Evolutionary conservation across 64 coral and sea anemone genomes (phyloP), one percentile per base, ranked within the genome.

Genomic region (Montipora cactus): DNA sequence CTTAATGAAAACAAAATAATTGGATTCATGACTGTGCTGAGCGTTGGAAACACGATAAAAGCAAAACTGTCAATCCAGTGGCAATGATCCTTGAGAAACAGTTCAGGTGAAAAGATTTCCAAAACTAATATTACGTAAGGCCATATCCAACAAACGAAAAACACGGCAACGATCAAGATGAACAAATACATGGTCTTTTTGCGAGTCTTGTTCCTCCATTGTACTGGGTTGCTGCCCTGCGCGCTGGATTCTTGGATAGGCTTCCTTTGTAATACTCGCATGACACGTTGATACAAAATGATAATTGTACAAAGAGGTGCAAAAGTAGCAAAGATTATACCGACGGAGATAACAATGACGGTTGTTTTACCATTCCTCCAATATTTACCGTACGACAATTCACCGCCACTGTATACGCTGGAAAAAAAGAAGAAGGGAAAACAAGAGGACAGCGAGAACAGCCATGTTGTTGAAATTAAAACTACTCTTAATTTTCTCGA

Each of bases 1-100:
- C 49, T 55, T 12, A 79, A 53, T 2, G 16, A 79, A 55, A 79
- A 79, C 13, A 79, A 49, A 79, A 55, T 79, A 4, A 79, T 49
- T 7, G 77, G 77, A 55, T 79, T 79, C 1, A 79, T 79, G 5
- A 47, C 49, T 53, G 77, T 79, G 19, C 77, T 79, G 8, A 79
- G 77, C 7, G 19, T 55, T 19, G 77, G 77, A 20, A 79, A 19
- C 6, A 79, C 48, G 55, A 1, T 19, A 13, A 22, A 53, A 21
- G 15, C 48, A 53, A 3, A 55, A 79, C 77, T 49, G 3, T 19
- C 18, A 22, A 53, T 55, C 47, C 48, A 53, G 10, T 79, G 49
- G 49, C 77, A 79, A 12, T n/a, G 50, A 53, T 79, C 49, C 19
- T 18, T 55, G 48, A 53, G 18, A 22, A 53, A 22, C n/a, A 79